A percentile compares a stretch with the other conserved stretches of the same genome.
Conservation (phyloP, 1,140 invertebrate species). For the Eriosoma lanigerum region DNA sequence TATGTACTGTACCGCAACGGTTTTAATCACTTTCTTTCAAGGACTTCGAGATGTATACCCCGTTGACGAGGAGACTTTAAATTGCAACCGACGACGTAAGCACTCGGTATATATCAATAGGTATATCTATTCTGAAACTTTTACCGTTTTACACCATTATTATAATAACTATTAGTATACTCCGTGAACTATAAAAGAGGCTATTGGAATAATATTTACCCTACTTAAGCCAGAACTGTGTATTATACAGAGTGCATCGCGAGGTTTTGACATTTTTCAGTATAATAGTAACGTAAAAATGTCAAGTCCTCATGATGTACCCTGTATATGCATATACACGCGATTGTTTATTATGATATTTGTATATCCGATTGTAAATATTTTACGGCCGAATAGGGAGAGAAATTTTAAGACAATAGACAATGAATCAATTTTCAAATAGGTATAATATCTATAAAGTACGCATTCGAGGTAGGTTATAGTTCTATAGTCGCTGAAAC, state of each 20-base stretch:
- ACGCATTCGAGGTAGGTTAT: no score
- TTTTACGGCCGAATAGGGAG: constrained; percentile 39
- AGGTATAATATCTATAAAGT: neutral
- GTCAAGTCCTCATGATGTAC: no score
- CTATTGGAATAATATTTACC: constrained; percentile 5
- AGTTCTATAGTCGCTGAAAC: neutral
- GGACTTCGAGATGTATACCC: neutral
- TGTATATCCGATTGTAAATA: constrained; percentile 33
- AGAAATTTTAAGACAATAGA: constrained; percentile 46
- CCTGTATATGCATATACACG: neutral
- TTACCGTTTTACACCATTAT: neutral
- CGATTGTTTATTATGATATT: neutral
- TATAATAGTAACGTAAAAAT: no score
- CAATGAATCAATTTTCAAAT: constrained; percentile 40
- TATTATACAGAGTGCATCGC: no score
- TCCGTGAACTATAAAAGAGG: neutral
- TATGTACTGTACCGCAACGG: neutral
- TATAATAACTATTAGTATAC: neutral
- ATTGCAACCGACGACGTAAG: neutral
- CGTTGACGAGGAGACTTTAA: neutral
- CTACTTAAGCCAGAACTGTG: neutral
- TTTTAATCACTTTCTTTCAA: constrained; percentile 24
- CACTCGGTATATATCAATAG: no score
- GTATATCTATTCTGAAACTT: neutral
- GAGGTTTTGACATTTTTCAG: no score